Evolutionary conservation across 2,113 vertebrate genomes (phyloP).

Genomic region (Archilochus colubris): DNA sequence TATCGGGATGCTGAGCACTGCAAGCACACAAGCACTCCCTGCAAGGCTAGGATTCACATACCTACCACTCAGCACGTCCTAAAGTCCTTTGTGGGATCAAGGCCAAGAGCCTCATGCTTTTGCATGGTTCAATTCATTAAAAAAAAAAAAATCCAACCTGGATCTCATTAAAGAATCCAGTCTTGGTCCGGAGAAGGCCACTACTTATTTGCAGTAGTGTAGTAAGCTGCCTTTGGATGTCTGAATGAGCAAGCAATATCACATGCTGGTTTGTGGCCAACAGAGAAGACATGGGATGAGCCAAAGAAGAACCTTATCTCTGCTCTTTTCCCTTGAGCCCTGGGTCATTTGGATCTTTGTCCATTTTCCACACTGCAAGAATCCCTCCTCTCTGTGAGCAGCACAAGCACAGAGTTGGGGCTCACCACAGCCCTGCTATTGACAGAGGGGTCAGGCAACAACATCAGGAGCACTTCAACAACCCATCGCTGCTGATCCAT

Average conservation of each 20-base stretch:
- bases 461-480: background rate
- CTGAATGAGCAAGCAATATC: background rate
- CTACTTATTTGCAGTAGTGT: slow-evolving; percentile 20
- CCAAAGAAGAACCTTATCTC: background rate
- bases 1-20: background rate
- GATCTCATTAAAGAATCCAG: slow-evolving; percentile 21
- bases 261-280: background rate
- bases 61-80: slow-evolving; percentile 19
- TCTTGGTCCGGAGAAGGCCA: slow-evolving; percentile 40
- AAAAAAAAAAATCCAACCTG: slow-evolving; percentile 1
- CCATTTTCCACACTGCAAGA: background rate
- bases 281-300: background rate
- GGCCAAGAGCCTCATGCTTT: slow-evolving; percentile 13
- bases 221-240: slow-evolving; percentile 3
- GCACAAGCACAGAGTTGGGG: fast-evolving
- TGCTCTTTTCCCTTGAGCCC: background rate
- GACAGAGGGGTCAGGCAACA: background rate
- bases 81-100: background rate
- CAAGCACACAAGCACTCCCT: background rate
- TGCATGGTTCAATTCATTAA: background rate
- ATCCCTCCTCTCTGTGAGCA: background rate
- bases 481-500: background rate
- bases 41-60: background rate
- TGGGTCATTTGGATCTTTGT: background rate
- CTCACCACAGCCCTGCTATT: fast-evolving